A percentile compares a stretch with the other conserved stretches of the same genome.
Conservation (phyloP, 2,888 invertebrate genomes). For the Parascotia fuliginaria region DNA sequence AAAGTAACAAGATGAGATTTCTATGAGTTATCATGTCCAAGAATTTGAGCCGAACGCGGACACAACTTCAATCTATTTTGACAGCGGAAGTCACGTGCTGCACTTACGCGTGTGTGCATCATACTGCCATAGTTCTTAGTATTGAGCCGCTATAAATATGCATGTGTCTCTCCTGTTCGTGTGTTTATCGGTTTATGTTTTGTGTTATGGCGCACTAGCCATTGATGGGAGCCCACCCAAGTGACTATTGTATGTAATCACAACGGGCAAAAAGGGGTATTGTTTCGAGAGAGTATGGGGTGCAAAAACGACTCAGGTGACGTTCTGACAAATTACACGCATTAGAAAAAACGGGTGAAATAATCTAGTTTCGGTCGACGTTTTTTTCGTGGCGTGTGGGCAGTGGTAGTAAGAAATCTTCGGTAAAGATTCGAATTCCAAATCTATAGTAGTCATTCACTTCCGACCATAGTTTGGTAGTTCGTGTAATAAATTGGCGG, state of each 20-base stretch:
- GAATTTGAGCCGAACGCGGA: slow-evolving; percentile 29
- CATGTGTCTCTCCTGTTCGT: slow-evolving; percentile 49
- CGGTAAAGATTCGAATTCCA: slow-evolving; percentile 8
- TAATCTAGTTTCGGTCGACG: slow-evolving; percentile 5
- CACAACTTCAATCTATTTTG: slow-evolving; percentile 68
- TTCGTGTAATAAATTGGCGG: slow-evolving; percentile 59
- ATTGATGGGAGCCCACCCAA: slow-evolving; percentile 68
- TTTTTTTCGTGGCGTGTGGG: slow-evolving; percentile 8
- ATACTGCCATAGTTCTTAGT: slow-evolving; percentile 75
- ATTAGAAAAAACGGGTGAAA: slow-evolving; percentile 10
- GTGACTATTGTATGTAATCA: slow-evolving; percentile 58
- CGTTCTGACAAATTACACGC: slow-evolving; percentile 52
- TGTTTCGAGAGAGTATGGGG: slow-evolving; percentile 55
- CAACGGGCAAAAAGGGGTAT: slow-evolving; percentile 59
- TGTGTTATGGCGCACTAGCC: slow-evolving; percentile 39
- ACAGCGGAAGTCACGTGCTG: slow-evolving; percentile 76
- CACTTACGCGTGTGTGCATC: slow-evolving; percentile 62
- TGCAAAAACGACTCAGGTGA: slow-evolving; percentile 64
- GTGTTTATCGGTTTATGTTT: slow-evolving; percentile 45
- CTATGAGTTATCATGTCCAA: slow-evolving; percentile 16
- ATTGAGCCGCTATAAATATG: slow-evolving; percentile 71
- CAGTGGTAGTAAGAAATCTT: not conserved
- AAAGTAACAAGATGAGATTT: slow-evolving; percentile 21
- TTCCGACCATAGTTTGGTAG: slow-evolving; percentile 47
- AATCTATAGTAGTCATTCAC: slow-evolving; percentile 31